Conservation (phyloP, 2,888 invertebrate genomes). For the Drosophila ezoana region DNA sequence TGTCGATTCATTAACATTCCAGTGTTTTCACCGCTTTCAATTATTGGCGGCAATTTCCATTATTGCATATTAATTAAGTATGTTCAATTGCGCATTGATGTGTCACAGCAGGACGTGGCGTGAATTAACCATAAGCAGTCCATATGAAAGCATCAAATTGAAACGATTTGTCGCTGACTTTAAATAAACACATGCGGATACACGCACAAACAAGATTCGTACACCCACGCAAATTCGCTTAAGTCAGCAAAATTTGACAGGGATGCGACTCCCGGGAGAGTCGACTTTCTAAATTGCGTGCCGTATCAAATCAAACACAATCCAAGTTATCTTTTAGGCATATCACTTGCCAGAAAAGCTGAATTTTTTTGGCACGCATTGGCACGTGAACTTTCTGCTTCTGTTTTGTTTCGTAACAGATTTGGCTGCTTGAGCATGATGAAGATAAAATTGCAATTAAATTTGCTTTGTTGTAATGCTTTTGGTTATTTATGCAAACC, state of each 20-base stretch:
- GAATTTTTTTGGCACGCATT: slow-evolving; percentile 22
- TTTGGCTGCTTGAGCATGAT: not conserved
- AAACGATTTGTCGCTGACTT: slow-evolving; percentile 56
- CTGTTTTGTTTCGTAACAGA: slow-evolving; percentile 9
- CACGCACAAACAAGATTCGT: slow-evolving; percentile 3
- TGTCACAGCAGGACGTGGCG: not conserved
- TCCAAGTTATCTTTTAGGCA: slow-evolving; percentile 44
- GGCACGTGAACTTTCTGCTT: slow-evolving; percentile 49
- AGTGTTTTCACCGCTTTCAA: slow-evolving; percentile 11
- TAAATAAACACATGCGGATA: slow-evolving; percentile 26
- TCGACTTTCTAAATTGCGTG: slow-evolving; percentile 34
- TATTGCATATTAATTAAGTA: slow-evolving; percentile 33
- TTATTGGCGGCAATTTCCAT: slow-evolving; percentile 21
- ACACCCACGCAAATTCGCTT: slow-evolving; percentile 48
- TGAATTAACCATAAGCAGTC: slow-evolving; percentile 17
- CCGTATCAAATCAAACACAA: slow-evolving; percentile 48
- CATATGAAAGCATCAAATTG: slow-evolving; percentile 42
- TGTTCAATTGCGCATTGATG: not conserved
- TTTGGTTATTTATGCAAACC: too few relatives aligned
- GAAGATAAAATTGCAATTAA: slow-evolving; percentile 3
- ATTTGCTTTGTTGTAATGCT: not conserved
- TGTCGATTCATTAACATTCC: slow-evolving; percentile 27
- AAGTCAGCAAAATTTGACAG: slow-evolving; percentile 54
- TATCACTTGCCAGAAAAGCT: slow-evolving; percentile 12
- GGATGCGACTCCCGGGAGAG: slow-evolving; percentile 53